Conservation (phyloP, 1,140 invertebrate species). For the Pseudomyrmex cubaensis region DNA sequence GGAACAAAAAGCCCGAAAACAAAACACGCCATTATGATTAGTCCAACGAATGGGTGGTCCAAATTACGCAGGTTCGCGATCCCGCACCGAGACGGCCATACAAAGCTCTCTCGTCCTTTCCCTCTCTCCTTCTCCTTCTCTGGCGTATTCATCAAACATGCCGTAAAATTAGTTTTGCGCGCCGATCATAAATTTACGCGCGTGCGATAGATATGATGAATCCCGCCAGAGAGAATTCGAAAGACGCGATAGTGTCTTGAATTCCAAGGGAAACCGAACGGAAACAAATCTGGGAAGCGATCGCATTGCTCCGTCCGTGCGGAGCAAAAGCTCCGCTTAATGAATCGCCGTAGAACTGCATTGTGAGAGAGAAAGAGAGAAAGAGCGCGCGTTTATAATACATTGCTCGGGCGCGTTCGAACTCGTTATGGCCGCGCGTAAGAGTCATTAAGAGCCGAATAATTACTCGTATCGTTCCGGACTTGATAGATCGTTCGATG, state of each 20-base stretch:
- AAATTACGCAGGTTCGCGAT: conserved; percentile 75
- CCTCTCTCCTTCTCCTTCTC: neutral
- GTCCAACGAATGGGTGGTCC: conserved; percentile 82
- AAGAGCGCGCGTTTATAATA: conserved; percentile 57
- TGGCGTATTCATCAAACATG: neutral
- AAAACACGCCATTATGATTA: conserved; percentile 83
- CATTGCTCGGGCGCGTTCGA: conserved; percentile 54
- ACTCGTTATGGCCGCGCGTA: conserved; percentile 71
- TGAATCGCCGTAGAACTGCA: conserved; percentile 50
- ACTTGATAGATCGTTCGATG: conserved; percentile 75
- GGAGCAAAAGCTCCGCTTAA: conserved; percentile 34
- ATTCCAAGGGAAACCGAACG: neutral
- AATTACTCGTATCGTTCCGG: conserved; percentile 75
- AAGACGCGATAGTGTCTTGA: neutral
- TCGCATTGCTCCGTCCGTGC: too few species aligned
- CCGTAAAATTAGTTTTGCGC: conserved; percentile 41
- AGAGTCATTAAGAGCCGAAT: conserved; percentile 77
- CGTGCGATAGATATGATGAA: neutral
- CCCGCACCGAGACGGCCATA: conserved; percentile 49
- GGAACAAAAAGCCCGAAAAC: conserved; percentile 80
- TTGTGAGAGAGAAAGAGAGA: conserved; percentile 15
- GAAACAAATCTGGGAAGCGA: too few species aligned
- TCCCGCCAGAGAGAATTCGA: neutral
- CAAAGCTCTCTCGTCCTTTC: neutral
- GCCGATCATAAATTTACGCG: conserved; percentile 26